A percentile compares a stretch with the other conserved stretches of the same genome.
phyloP scores from a whole-genome alignment of 2,113 vertebrate genomes.

The Columba janthina region DNA sequence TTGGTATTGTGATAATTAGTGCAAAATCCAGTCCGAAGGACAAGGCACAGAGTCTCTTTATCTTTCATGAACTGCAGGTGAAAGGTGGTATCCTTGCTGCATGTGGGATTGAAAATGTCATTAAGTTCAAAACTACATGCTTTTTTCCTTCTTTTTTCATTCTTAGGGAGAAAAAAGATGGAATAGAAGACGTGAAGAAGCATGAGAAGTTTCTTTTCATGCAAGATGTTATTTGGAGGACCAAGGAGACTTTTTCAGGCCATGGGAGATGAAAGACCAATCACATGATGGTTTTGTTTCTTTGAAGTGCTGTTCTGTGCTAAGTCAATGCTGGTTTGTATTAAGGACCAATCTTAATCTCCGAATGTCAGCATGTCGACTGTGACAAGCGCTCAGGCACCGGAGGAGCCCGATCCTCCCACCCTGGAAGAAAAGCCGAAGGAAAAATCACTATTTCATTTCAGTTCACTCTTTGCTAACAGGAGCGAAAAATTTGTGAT shows the following conservation, averaged over 20 bases:
- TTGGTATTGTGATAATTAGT: background rate
- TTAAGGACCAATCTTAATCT: background rate
- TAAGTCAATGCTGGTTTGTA: background rate
- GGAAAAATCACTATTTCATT: conserved; percentile 52
- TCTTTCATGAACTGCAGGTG: background rate
- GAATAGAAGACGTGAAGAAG: background rate
- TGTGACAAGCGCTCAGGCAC: background rate
- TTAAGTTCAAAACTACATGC: background rate
- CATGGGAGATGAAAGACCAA: background rate
- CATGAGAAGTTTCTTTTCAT: background rate
- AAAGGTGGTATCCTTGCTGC: background rate
- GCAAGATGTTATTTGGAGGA: background rate
- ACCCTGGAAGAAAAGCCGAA: conserved; percentile 32
- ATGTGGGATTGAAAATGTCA: background rate
- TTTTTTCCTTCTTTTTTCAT: background rate
- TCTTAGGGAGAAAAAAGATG: background rate
- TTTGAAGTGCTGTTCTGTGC: background rate
- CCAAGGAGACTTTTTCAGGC: background rate
- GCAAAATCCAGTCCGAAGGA: background rate
- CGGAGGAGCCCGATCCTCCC: background rate
- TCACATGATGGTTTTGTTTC: background rate
- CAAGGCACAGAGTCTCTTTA: background rate
- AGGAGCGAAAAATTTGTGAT: conserved; percentile 83
- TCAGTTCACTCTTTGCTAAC: conserved; percentile 72
- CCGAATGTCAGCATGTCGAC: conserved; percentile 57